Base-by-base conservation (phyloP, 2,113 vertebrate genomes). In the Psettodes erumei region DNA sequence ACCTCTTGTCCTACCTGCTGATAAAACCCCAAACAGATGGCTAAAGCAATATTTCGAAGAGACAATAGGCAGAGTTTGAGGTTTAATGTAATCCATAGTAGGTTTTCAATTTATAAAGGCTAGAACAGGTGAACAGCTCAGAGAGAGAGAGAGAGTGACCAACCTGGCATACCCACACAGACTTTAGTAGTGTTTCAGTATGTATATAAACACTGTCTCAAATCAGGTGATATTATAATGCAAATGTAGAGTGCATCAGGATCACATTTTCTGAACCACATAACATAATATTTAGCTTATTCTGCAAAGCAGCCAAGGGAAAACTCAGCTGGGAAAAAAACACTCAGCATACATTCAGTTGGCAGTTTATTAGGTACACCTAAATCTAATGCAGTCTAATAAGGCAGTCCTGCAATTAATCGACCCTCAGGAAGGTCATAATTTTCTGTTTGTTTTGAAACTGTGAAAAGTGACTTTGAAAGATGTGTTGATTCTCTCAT, bases 171-270 rank as follows among this genome's bases (percentile, higher is more conserved):
- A 16, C 66, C 76, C 54, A 75, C 71, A 42, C 40, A 25, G 51
- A 35, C 51, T 35, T 72, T 72, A 77, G 77, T 68, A 72, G 67
- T 59, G 48, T 72, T 73, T 80, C 58, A 81, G 33, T 59, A 33
- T 77, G 62, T 75, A 71, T 75, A 71, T 67, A 67, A 71, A 27
- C 45, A 23, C 43, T 19, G 27, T 42, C 42, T 76, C 61, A 53
- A 54, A 77, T 64, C 53, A 21, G 56, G 38, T 77, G 37, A 77
- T 62, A 58, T 71, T 72, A 61, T 77, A 69, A 84, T 81, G 72
- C 50, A 80, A 77, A 84, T 68, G 18, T 45, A 1, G 53, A 55
- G 58, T 55, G 32, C 48, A 56, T 72, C 51, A 62, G 67, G 61
- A 35, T 80, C 43, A 63, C 50, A 40, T 3, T 48, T 64, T 55